phyloP scores from a whole-genome alignment of 2,888 invertebrate species.

The Lycophotia porphyrea region DNA sequence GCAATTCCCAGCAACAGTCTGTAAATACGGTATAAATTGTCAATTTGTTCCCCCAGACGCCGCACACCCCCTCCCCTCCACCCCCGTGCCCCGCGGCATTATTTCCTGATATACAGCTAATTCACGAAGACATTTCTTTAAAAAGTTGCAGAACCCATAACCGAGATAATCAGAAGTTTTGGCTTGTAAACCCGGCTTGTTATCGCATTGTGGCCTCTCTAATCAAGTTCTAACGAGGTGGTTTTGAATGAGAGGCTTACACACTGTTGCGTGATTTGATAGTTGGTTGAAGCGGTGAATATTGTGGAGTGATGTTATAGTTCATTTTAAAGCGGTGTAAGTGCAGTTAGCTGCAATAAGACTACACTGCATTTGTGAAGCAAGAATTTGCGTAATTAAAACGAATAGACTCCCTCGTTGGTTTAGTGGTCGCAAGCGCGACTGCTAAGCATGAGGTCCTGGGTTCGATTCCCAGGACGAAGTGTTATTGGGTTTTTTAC shows the following conservation, averaged over 20 bases:
- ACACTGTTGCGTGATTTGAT: slow-evolving; percentile 56
- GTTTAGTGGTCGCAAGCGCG: neutral
- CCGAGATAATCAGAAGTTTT: slow-evolving; percentile 78
- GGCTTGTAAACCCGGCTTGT: slow-evolving; percentile 69
- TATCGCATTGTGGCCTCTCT: slow-evolving; percentile 79
- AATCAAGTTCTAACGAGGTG: slow-evolving; percentile 83
- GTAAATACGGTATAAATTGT: slow-evolving; percentile 65
- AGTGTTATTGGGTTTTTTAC: too few relatives aligned
- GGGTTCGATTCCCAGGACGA: too few relatives aligned
- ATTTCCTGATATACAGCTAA: slow-evolving; percentile 69
- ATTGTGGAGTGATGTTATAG: neutral
- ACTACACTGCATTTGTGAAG: too few relatives aligned
- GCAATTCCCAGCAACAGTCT: slow-evolving; percentile 58
- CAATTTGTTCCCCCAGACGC: slow-evolving; percentile 65
- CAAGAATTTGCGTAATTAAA: neutral
- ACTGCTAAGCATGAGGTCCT: too few relatives aligned
- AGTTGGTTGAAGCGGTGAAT: slow-evolving; percentile 21
- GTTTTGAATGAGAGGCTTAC: slow-evolving; percentile 62
- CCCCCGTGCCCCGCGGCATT: slow-evolving; percentile 51
- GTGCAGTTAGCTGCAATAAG: neutral
- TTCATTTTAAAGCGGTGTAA: neutral
- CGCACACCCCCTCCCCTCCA: slow-evolving; percentile 9
- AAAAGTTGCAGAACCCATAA: slow-evolving; percentile 72
- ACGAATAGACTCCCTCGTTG: too few relatives aligned
- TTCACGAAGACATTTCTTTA: slow-evolving; percentile 70